Evolutionary conservation across 2,113 vertebrate genomes (phyloP), one percentile per base, ranked within the genome.

Genomic region (Nanorana parkeri): DNA sequence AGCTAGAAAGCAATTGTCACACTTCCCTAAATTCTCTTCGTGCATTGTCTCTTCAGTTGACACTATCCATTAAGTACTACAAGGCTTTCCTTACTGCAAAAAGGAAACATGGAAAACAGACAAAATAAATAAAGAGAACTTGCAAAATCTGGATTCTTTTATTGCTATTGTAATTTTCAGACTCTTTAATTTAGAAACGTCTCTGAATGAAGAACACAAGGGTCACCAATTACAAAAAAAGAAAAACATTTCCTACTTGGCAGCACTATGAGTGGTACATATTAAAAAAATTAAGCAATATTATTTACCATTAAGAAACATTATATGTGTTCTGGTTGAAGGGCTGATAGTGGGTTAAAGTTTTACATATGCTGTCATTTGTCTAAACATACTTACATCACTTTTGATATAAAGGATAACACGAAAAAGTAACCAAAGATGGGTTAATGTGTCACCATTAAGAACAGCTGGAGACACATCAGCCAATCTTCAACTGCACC

Each of bases 1-100:
- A 88, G 87, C 92, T 93, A 92, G 92, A 89, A 88, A 75, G 87
- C 90, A 93, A 95, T 94, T 94, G 95, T 94, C 93, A 94, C 91
- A 92, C 87, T 93, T 94, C 91, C 90, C 93, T 90, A 89, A 86
- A 95, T 95, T 93, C 93, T 94, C 88, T 83, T 64, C 77, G 85
- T 88, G 82, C 86, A 85, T 85, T 91, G 89, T 92, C 86, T 74
- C 0, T 28, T n/a, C 78, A 84, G 55, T 29, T n/a, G 5, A 75
- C 88, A 32, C 26, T 32, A 47, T 36, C 81, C 63, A 8, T 85
- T 85, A 85, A 66, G 36, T 41, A n/a, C 84, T 81, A 78, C 3
- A 1, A 5, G 69, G 41, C 29, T 85, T 78, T 87, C 84, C 85
- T 84, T 67, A 54, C 19, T 5, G 41, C 58, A 41, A 54, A 52